Conservation (phyloP, 1,140 invertebrate species). For the Rhopalosiphum padi region DNA sequence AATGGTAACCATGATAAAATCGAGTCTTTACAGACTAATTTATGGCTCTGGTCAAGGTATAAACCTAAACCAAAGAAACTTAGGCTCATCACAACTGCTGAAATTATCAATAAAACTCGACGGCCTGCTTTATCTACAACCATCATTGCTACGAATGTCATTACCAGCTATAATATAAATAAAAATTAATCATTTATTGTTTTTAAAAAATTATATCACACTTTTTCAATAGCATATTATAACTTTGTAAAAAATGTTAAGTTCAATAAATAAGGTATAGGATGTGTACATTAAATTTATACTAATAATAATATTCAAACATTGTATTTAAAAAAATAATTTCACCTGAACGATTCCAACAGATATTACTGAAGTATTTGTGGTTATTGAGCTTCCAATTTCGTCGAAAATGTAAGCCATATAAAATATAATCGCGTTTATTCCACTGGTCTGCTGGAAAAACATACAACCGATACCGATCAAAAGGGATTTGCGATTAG, state of each 20-base stretch:
- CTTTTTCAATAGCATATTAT: neutral
- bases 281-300: no score
- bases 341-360: slow-evolving; percentile 79
- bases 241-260: neutral
- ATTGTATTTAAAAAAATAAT: neutral
- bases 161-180: neutral
- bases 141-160: slow-evolving; percentile 71
- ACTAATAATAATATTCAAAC: no score
- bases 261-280: neutral
- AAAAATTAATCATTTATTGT: neutral
- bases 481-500: slow-evolving; percentile 67
- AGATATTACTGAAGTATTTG: slow-evolving; percentile 72
- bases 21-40: slow-evolving; percentile 60
- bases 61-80: slow-evolving; percentile 71
- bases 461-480: slow-evolving; percentile 81
- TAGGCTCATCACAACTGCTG: slow-evolving; percentile 72
- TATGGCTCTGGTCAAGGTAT: slow-evolving; percentile 64
- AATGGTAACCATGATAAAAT: slow-evolving; percentile 67
- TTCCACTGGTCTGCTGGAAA: slow-evolving; percentile 84
- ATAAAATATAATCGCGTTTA: slow-evolving; percentile 87
- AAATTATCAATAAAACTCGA: slow-evolving; percentile 70
- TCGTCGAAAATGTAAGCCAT: slow-evolving; percentile 74
- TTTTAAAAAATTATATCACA: neutral
- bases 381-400: slow-evolving; percentile 68
- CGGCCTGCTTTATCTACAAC: slow-evolving; percentile 81